These are phyloP conservation scores for Chymomyza caudatula DNA, from an alignment of 2,888 invertebrate species.

Conservation along the genomic window DNA sequence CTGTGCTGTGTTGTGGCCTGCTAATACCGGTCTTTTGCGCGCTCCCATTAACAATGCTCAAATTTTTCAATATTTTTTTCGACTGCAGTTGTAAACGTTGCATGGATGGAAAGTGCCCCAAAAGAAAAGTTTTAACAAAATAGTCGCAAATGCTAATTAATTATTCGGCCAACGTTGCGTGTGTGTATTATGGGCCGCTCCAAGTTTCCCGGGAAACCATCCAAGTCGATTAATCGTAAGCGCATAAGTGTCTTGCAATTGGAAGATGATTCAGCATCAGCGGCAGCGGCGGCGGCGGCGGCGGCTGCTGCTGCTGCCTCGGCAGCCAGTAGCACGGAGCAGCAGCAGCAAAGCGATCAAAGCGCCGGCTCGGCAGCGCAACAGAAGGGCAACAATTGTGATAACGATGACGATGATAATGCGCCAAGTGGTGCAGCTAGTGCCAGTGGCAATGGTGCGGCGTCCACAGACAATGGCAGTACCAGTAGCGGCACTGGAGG, in stretches of 20 bases:
- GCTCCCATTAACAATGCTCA: conserved; percentile 41
- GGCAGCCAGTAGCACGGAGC: conserved; percentile 22
- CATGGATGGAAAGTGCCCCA: conserved; percentile 34
- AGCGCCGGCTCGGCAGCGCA: conserved; percentile 46
- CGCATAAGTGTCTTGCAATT: conserved; percentile 86
- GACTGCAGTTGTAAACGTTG: conserved; percentile 22
- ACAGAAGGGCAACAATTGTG: conserved; percentile 67
- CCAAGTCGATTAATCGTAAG: conserved; percentile 91
- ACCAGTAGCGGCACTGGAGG: conserved; percentile 36
- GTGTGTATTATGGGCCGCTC: conserved; percentile 76
- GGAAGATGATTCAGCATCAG: conserved; percentile 57
- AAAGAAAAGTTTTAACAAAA: conserved; percentile 10
- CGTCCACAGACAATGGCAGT: conserved; percentile 22
- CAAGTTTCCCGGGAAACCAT: conserved; percentile 90
- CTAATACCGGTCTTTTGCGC: conserved; percentile 62
- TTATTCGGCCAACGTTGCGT: conserved; percentile 35
- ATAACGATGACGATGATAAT: conserved; percentile 67
- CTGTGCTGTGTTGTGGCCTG: too few relatives aligned
- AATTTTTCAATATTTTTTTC: conserved; percentile 8
- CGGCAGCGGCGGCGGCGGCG: conserved; percentile 31
- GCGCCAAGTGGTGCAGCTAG: conserved; percentile 50
- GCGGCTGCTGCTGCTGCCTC: conserved; percentile 9
- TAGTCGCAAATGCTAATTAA: conserved; percentile 53
- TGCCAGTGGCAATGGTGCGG: conserved; percentile 27
- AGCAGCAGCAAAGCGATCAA: conserved; percentile 40